Percentiles rank a stretch among this genome's conserved stretches.
Conservation (phyloP, 2,113 vertebrate species). For the Tor tambroides region DNA sequence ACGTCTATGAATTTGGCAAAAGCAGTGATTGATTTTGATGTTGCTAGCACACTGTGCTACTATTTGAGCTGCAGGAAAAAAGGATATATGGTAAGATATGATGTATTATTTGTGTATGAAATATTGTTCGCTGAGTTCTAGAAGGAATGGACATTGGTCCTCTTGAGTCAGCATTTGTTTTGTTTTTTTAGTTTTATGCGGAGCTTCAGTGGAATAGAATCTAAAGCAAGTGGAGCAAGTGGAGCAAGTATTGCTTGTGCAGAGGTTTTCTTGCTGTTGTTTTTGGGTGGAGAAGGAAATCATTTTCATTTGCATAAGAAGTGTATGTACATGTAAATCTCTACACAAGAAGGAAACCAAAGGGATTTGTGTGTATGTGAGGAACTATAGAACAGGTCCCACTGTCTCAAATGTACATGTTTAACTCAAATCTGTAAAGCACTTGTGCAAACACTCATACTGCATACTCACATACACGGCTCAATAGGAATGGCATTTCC, state of each 20-base stretch:
- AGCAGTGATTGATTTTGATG: background rate
- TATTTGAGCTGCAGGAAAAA: background rate
- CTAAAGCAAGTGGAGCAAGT: background rate
- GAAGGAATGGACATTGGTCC: background rate
- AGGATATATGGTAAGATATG: background rate
- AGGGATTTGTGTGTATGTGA: conserved; percentile 11
- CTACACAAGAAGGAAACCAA: background rate
- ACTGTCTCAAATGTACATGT: conserved; percentile 5
- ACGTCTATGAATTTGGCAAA: background rate
- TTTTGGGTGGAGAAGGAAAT: conserved; percentile 32
- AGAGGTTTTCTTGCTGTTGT: background rate
- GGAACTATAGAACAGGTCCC: background rate
- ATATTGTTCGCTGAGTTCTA: too few relatives aligned
- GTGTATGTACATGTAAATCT: background rate
- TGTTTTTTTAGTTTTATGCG: background rate
- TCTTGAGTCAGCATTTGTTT: background rate
- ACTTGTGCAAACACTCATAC: background rate
- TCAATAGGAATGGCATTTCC: background rate
- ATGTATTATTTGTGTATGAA: background rate
- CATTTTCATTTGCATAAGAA: conserved; percentile 6
- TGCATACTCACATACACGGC: background rate
- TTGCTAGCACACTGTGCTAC: background rate
- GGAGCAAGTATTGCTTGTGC: background rate
- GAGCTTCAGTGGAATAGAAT: background rate
- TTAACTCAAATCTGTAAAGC: background rate